Evolutionary conservation across 2,113 vertebrate species (phyloP), one percentile per base, ranked within the genome.

Genomic region (Scatophagus argus): DNA sequence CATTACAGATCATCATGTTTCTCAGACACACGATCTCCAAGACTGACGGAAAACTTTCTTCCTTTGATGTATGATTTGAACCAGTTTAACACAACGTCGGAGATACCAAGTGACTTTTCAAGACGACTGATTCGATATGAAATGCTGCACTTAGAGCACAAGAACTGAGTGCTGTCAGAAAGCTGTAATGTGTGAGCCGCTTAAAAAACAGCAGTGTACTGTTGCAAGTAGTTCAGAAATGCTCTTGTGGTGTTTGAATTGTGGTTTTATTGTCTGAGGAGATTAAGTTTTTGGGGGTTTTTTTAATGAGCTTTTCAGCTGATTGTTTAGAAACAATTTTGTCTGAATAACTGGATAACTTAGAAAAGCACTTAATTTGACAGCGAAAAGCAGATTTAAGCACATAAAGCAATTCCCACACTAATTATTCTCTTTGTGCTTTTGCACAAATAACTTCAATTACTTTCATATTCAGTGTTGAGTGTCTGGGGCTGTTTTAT

Each of bases 91-190:
- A n/a, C n/a, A n/a, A n/a, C n/a, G n/a, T n/a, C n/a, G n/a, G n/a
- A n/a, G n/a, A n/a, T n/a, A n/a, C n/a, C n/a, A n/a, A n/a, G n/a
- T n/a, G n/a, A n/a, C n/a, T n/a, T n/a, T n/a, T n/a, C n/a, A n/a
- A n/a, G n/a, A n/a, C n/a, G n/a, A n/a, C n/a, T n/a, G n/a, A n/a
- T n/a, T n/a, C n/a, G n/a, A n/a, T n/a, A n/a, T n/a, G n/a, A n/a
- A n/a, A n/a, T n/a, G n/a, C n/a, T n/a, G n/a, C n/a, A n/a, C n/a
- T n/a, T n/a, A n/a, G n/a, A n/a, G n/a, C n/a, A n/a, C n/a, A n/a
- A n/a, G n/a, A n/a, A n/a, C n/a, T n/a, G n/a, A n/a, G n/a, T n/a
- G 29, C 72, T 75, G 61, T 75, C 73, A 78, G 59, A 54, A 32
- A 78, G 32, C 27, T 5, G 14, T 6, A 47, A 54, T 36, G 25